Conservation (phyloP, 1,140 invertebrate genomes). For the Galleria mellonella region DNA sequence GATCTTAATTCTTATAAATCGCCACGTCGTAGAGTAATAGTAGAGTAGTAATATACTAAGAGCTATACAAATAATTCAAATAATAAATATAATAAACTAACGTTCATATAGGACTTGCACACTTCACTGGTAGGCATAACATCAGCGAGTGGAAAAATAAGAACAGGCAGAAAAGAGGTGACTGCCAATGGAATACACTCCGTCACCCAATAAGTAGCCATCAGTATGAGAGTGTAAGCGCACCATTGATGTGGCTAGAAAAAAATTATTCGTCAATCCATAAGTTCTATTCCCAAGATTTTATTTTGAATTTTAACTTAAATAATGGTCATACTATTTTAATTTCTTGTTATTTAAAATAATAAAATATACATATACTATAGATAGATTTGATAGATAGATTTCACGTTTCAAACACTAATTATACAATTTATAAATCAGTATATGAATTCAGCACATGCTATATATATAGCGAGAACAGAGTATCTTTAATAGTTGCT, state of each 20-base stretch:
- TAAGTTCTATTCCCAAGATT: not conserved
- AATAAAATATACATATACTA: not conserved
- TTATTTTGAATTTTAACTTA: not conserved
- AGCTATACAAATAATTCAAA: too few species aligned
- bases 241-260: conserved; percentile 62
- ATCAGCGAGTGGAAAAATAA: conserved; percentile 78
- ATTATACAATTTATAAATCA: conserved; percentile 27
- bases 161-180: conserved; percentile 79
- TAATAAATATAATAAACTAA: conserved; percentile 8
- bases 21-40: too few species aligned
- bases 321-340: too few species aligned
- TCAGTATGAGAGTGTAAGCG: conserved; percentile 77
- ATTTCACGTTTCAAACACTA: not conserved
- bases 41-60: too few species aligned
- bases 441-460: conserved; percentile 4
- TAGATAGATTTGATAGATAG: not conserved
- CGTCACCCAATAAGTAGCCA: conserved; percentile 82
- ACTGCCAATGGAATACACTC: conserved; percentile 78
- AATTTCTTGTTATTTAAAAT: conserved; percentile 1
- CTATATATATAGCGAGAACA: conserved; percentile 1
- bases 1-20: too few species aligned
- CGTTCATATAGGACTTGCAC: conserved; percentile 69
- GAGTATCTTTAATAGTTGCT: not conserved
- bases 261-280: conserved; percentile 1
- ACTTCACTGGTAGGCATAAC: conserved; percentile 58